A percentile compares a stretch with the other conserved stretches of the same genome.
These are phyloP conservation scores for Gymnocephalus cernua DNA, from an alignment of 2,113 vertebrate genomes.

Conservation along the genomic window DNA sequence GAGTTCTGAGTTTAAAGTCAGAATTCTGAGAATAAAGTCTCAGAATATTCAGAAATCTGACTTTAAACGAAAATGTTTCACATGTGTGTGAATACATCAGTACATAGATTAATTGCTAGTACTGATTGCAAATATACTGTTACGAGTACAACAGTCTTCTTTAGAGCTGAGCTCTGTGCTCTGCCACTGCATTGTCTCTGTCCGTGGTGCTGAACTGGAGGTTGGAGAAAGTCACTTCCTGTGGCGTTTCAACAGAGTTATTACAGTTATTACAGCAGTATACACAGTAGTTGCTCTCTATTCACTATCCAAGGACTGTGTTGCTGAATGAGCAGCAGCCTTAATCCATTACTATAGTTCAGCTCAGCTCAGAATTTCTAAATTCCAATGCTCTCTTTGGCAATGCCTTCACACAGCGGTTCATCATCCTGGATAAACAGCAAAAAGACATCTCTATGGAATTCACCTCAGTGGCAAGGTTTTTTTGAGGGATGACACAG, in stretches of 20 bases:
- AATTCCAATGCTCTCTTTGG: constrained; percentile 18
- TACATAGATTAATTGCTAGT: not conserved
- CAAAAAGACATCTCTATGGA: not conserved
- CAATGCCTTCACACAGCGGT: not conserved
- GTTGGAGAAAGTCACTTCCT: not conserved
- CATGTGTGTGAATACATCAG: not conserved
- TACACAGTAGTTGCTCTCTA: constrained; percentile 16
- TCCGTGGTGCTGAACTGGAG: constrained; percentile 43
- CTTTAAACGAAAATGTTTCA: too few relatives aligned
- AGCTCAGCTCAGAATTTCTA: constrained; percentile 9
- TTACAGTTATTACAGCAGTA: not conserved
- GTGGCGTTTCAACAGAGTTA: not conserved
- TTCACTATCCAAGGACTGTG: constrained; percentile 31
- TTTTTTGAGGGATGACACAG: not conserved
- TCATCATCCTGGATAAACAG: not conserved
- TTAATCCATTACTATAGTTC: constrained; percentile 22
- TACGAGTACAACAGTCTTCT: not conserved
- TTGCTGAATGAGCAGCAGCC: constrained; percentile 25
- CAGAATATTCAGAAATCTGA: too few relatives aligned
- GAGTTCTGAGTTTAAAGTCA: too few relatives aligned
- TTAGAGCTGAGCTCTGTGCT: constrained; percentile 11
- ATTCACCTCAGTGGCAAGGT: not conserved
- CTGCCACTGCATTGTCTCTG: constrained; percentile 4
- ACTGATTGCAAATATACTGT: not conserved
- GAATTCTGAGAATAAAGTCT: too few relatives aligned